Evolutionary conservation across 2,797 vertebrate species (phyloP), one percentile per base, ranked within the genome.

Genomic region (Benthosema pterotum): DNA sequence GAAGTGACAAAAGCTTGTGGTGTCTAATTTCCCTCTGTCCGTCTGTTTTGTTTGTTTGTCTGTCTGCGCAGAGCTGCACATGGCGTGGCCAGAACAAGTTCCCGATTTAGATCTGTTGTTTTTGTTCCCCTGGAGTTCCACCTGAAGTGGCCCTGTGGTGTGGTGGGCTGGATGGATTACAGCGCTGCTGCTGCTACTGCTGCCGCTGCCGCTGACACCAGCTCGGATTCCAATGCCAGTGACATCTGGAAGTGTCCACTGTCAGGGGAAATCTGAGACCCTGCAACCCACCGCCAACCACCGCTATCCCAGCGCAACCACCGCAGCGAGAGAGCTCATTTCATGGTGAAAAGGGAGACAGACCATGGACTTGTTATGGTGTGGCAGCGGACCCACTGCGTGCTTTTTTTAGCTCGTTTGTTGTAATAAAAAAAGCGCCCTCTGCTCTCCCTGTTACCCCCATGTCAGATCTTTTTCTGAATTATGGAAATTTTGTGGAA

Each of bases 401-500:
- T 91, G 88, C 88, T 86, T 91, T 9, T 38, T 38, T 32, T 94
- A 95, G 90, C 92, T 91, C 84, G 72, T 65, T 89, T 89, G 89
- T 96, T 38, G 32, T 38, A 38, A n/a, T n/a, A n/a, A n/a, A n/a
- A 38, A 38, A 38, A 96, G 94, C 91, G 22, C 90, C 86, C 89
- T 67, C 75, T 67, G 78, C 89, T 86, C 63, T 78, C 74, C 32
- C 6, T 7, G 28, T 38, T 38, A 38, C 32, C 84, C 87, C 87
- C 89, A 92, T 90, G 87, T 92, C 92, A 92, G 82, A 93, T 58
- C 87, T 92, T 67, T 85, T 91, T 91, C 92, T 94, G 94, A 98
- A 98, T 96, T 93, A 99, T 99, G 97, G 97, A 99, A 95, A 93
- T 96, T 94, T 94, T 97, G 93, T 97, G 95, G 97, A 99, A 96